Evolutionary conservation across 1,140 invertebrate genomes (phyloP).

Genomic region (Heterodera schachtii): DNA sequence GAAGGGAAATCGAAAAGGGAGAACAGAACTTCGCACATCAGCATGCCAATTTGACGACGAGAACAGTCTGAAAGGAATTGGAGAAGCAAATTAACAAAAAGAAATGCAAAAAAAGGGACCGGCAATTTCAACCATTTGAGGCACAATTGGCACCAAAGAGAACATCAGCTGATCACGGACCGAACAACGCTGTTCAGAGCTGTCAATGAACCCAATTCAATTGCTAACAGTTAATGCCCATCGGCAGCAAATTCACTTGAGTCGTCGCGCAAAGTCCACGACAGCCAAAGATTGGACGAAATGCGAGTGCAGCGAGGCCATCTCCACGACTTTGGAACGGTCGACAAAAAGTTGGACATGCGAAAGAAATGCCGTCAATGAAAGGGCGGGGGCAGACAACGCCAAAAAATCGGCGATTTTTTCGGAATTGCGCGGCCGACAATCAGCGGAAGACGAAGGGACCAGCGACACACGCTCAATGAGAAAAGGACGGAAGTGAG

Average conservation of each 20-base stretch:
- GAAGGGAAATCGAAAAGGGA: slow-evolving; percentile 6
- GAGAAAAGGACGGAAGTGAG: slow-evolving; percentile 1
- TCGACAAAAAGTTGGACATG: not conserved
- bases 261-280: slow-evolving; percentile 19
- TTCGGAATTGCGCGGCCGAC: slow-evolving; percentile 6
- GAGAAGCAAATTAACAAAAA: not conserved
- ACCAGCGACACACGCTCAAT: not conserved
- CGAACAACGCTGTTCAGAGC: not conserved
- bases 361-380: slow-evolving; percentile 5
- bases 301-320: slow-evolving; percentile 21
- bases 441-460: not conserved
- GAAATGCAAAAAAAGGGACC: not conserved
- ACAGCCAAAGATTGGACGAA: slow-evolving; percentile 4
- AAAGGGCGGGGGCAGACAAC: not conserved
- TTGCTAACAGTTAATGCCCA: not conserved
- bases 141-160: slow-evolving; percentile 20
- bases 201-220: not conserved
- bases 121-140: slow-evolving; percentile 1
- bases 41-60: slow-evolving; percentile 26
- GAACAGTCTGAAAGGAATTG: slow-evolving; percentile 19
- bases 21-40: slow-evolving; percentile 17
- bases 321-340: not conserved
- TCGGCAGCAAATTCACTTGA: not conserved
- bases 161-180: slow-evolving; percentile 19
- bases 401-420: slow-evolving; percentile 18